Base-by-base conservation (phyloP, 2,797 vertebrate species). In the Manis pentadactyla region DNA sequence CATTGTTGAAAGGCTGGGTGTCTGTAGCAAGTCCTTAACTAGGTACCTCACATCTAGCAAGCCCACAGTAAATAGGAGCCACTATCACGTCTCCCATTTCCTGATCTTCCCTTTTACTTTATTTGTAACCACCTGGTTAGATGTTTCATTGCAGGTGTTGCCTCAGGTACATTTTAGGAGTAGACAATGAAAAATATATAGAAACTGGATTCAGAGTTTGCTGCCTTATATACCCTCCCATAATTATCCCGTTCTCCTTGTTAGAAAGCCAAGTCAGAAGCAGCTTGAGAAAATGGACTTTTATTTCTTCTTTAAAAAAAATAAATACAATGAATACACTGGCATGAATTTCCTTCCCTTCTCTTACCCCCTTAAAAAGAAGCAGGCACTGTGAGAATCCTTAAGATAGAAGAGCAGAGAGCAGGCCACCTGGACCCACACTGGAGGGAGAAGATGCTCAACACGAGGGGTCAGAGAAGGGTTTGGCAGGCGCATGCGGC, bases 271-370 rank as follows among this genome's bases (percentile, higher is more conserved):
- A 95, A 96, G 34, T 93, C 42, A 69, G 86, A 92, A 90, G n/a
- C 74, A 59, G 51, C 81, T 94, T 89, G 68, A 93, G 84, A 94
- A 86, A 90, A 51, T 64, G 37, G 51, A 39, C 63, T 97, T 97
- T 97, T 96, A 97, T 95, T 98, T 95, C 87, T 97, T 92, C 51
- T 83, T 83, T 23, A 84, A 93, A 95, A 94, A 46, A 46, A 78
- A 82, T 66, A 96, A 0, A 8, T 95, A 96, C 94, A 95, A 59
- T 39, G 37, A 84, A 78, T n/a, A 81, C 59, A 89, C 13, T 87
- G 53, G 53, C 74, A 83, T 77, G 59, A 55, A 86, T 87, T 90
- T 87, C 77, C 94, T 78, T 77, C 21, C 61, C 61, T 69, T 83
- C 51, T 59, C 55, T 78, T 61, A 37, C 95, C 90, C 63, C 57